Evolutionary conservation across 35 echinoderm and acorn worm species (phyloP).

Genomic region (Anneissia japonica): DNA sequence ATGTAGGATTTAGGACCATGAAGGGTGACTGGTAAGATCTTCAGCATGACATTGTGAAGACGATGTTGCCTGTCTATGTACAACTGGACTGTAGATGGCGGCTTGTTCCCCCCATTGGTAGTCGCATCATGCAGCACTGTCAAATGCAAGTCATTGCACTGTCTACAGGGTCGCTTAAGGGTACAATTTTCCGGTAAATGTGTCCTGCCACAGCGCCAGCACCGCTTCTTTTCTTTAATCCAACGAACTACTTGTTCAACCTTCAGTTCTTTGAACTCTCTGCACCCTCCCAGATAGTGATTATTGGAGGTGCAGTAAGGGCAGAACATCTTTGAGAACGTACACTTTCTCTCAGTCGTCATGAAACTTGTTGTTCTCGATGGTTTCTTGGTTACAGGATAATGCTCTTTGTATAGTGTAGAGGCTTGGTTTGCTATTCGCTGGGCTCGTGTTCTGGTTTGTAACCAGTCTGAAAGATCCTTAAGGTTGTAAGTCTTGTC

Average conservation of each 20-base stretch:
- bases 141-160: conserved; percentile 3
- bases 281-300: conserved; percentile 21
- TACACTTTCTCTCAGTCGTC: no score
- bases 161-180: not conserved
- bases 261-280: not conserved
- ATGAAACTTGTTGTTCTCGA: no score
- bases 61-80: no score
- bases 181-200: not conserved
- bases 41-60: not conserved
- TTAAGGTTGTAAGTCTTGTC: conserved; percentile 2
- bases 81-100: not conserved
- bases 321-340: conserved; percentile 8
- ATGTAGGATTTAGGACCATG: not conserved
- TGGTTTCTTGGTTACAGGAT: no score
- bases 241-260: not conserved
- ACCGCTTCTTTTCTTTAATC: not conserved
- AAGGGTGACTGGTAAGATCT: not conserved
- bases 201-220: no score
- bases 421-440: no score
- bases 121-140: conserved; percentile 3
- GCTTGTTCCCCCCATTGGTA: not conserved
- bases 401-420: no score
- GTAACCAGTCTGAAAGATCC: conserved; percentile 7
- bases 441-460: conserved; percentile 13
- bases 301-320: conserved; percentile 14